Base-by-base conservation (phyloP, 1,140 invertebrate species). In the Lepidurus arcticus region DNA sequence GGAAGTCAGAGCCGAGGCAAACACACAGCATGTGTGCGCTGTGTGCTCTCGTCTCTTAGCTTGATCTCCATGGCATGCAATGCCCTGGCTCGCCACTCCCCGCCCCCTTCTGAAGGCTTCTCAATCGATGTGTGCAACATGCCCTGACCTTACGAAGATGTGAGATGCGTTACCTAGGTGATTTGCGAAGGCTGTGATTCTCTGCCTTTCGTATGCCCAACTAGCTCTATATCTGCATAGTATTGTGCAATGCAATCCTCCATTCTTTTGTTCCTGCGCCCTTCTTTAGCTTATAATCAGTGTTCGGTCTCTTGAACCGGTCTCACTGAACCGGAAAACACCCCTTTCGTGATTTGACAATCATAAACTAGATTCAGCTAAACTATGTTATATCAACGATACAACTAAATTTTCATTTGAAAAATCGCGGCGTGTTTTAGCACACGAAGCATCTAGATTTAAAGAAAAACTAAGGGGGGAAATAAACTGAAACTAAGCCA, bases 1-100 rank as follows among this genome's bases (percentile, higher is more conserved):
- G 53, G 21, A 65, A 65, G 53, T 65, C 21, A 21, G 16, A 65
- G 53, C 53, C 53, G 53, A 65, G 34, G 45, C 44, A n/a, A 42
- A 81, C 47, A 21, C 42, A 78, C 81, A 81, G 53, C 21, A 16
- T 65, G 13, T 65, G 21, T 65, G 7, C 53, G 53, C 53, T 65
- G 9, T 9, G 53, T 65, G 53, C 53, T 65, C n/a, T 65, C 16
- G 6, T 65, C 21, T 76, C 75, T 26, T 65, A 24, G 44, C 75
- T 47, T 76, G 65, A 73, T 76, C 34, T 47, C 65, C 42, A 74
- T 73, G 42, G 45, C 77, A 78, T 44, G 34, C 42, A 13, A 34
- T 43, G 42, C 26, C 43, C 65, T 74, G 44, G 42, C 73, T 53
- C 34, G 34, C 24, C 76, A 11, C 47, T 73, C 77, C 77, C 77